Percentiles rank a stretch among this genome's conserved stretches.
Conservation (phyloP, 2,888 invertebrate genomes). For the Trisateles emortualis region DNA sequence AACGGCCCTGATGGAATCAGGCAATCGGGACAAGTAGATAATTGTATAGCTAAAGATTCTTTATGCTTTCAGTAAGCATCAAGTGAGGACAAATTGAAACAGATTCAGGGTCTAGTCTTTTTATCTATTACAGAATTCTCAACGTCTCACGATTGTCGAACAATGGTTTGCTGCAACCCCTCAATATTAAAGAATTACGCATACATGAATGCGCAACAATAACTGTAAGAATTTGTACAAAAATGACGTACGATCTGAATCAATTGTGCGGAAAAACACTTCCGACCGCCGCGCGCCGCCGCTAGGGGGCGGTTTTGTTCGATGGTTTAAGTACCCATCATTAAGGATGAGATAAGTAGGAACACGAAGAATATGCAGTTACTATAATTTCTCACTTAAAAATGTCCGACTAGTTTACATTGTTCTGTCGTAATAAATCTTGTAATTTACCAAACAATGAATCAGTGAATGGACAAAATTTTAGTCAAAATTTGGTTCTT, state of each 20-base stretch:
- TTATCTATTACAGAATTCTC: neutral
- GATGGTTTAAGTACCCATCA: constrained; percentile 12
- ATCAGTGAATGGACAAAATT: too few relatives aligned
- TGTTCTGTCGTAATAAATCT: too few relatives aligned
- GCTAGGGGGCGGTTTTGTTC: constrained; percentile 20
- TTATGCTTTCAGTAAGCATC: too few relatives aligned
- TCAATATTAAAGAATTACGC: constrained; percentile 52
- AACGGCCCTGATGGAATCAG: too few relatives aligned
- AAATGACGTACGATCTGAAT: constrained; percentile 40
- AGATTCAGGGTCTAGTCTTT: neutral
- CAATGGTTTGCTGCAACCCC: constrained; percentile 11
- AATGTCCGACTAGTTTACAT: too few relatives aligned
- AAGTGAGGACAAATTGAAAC: too few relatives aligned
- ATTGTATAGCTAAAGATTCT: too few relatives aligned
- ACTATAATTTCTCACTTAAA: too few relatives aligned
- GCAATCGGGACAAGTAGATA: too few relatives aligned
- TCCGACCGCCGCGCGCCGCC: constrained; percentile 42
- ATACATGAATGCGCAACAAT: constrained; percentile 54
- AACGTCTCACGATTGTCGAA: neutral
- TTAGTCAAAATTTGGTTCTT: too few relatives aligned
- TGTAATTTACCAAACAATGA: too few relatives aligned
- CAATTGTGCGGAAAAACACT: constrained; percentile 57
- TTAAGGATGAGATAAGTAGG: neutral
- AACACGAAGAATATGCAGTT: neutral
- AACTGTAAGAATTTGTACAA: constrained; percentile 41